Evolutionary conservation across 2,797 vertebrate species (phyloP), one percentile per base, ranked within the genome.

Genomic region (Onychomys arenicola): DNA sequence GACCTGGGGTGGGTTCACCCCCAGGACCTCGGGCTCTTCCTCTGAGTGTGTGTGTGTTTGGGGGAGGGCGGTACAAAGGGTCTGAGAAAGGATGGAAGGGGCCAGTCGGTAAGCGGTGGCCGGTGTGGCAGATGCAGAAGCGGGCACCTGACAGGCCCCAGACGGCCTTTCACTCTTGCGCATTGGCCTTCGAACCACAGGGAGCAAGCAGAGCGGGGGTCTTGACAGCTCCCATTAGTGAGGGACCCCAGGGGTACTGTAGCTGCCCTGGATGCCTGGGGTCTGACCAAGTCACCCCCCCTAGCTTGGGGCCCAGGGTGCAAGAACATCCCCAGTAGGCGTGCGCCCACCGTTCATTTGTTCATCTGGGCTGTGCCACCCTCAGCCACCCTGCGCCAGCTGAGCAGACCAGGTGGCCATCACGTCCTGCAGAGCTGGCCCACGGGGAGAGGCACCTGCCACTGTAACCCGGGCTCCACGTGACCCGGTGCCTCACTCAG

Each of bases 271-370:
- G 19, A 76, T 23, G 37, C 32, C 43, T 49, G 32, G 11, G 11
- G 83, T 85, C 21, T 49, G 61, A 37, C 12, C 46, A 49, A 49
- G 63, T 14, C 19, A 25, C 12, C 32, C n/a, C 29, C 25, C 43
- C 32, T 19, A 49, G 63, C 32, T 43, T 14, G 32, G n/a, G 61
- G 29, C 23, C 81, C 57, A 61, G n/a, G 8, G 7, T 82, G n/a
- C 78, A 49, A 6, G 78, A 57, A n/a, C 2, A 59, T 34, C 34
- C 57, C 34, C 23, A 43, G 57, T 19, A 6, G 2, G 3, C n/a
- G 19, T 1, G 1, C 4, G 3, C 19, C 49, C 17, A 49, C 55
- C 10, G 0, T 4, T 21, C 19, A 52, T 21, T 14, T 19, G 17
- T 14, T 23, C 19, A 23, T 3, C 32, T 16, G 32, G 29, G 27